phyloP scores from a whole-genome alignment of 1,140 invertebrate genomes.

The Belonocnema kinseyi region DNA sequence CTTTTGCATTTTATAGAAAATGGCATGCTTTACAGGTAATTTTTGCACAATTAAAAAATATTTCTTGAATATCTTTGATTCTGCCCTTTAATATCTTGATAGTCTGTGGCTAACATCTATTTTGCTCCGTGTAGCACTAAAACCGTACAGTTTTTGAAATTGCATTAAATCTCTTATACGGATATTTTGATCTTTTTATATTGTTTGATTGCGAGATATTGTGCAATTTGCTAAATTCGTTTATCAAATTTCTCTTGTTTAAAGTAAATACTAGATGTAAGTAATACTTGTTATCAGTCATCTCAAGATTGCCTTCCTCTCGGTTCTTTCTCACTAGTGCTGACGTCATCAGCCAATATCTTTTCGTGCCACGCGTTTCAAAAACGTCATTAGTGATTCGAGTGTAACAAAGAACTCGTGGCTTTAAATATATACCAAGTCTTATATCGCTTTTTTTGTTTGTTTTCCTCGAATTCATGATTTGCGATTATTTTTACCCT shows the following conservation, averaged over 20 bases:
- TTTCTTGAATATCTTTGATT: no score
- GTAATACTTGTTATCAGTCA: neutral
- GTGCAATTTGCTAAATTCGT: neutral
- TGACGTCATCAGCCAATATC: neutral
- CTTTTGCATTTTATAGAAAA: no score
- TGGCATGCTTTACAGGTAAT: no score
- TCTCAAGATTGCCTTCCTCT: neutral
- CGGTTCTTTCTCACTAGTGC: neutral
- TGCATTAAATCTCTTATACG: neutral
- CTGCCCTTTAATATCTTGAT: no score
- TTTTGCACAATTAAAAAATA: no score
- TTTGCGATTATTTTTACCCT: neutral
- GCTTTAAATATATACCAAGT: constrained; percentile 3
- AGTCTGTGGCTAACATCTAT: no score
- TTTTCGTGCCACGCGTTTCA: constrained; percentile 8
- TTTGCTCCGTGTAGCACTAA: no score
- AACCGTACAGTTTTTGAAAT: no score
- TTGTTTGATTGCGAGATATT: neutral
- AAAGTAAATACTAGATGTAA: neutral
- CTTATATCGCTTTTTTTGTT: neutral
- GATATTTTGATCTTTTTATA: neutral
- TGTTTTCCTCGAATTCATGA: neutral
- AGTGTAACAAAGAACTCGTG: neutral
- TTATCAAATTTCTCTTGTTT: neutral
- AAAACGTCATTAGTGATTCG: neutral